These are phyloP conservation scores for Hemitrygon akajei DNA, from an alignment of 2,797 vertebrate genomes.

Conservation along the genomic window DNA sequence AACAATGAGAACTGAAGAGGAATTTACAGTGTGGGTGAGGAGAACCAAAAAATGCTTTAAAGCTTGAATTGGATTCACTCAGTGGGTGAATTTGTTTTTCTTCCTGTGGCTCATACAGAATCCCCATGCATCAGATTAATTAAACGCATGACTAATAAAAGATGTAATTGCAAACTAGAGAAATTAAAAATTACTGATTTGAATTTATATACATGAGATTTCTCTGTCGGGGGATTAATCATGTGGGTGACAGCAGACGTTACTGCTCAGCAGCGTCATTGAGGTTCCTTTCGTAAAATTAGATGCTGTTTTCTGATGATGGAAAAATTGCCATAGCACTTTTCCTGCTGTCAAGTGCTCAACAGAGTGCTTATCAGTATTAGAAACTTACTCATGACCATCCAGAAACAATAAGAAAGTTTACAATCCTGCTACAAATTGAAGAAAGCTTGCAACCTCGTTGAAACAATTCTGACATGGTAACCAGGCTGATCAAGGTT, in stretches of 20 bases:
- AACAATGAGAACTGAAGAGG: not conserved
- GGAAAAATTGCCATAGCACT: not conserved
- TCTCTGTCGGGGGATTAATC: conserved; percentile 59
- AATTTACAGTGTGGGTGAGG: not conserved
- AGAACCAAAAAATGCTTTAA: not conserved
- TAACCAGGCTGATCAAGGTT: not conserved
- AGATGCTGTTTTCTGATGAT: not conserved
- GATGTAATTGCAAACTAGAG: conserved; percentile 58
- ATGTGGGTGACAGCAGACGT: conserved; percentile 54
- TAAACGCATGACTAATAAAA: too few species aligned
- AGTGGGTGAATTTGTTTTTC: not conserved
- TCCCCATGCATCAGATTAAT: not conserved
- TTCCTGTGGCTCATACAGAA: not conserved
- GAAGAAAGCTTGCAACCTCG: not conserved
- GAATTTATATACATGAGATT: conserved; percentile 61
- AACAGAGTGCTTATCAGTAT: not conserved
- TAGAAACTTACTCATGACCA: too few species aligned
- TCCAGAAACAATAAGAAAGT: too few species aligned
- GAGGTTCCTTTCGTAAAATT: not conserved
- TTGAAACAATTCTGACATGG: not conserved
- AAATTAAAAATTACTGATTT: conserved; percentile 58
- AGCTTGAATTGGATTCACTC: not conserved
- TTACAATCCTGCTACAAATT: too few species aligned
- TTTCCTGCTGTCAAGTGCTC: not conserved
- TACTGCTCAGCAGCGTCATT: not conserved